Base-by-base conservation (phyloP, 2,113 vertebrate genomes). In the Scolopax mira region DNA sequence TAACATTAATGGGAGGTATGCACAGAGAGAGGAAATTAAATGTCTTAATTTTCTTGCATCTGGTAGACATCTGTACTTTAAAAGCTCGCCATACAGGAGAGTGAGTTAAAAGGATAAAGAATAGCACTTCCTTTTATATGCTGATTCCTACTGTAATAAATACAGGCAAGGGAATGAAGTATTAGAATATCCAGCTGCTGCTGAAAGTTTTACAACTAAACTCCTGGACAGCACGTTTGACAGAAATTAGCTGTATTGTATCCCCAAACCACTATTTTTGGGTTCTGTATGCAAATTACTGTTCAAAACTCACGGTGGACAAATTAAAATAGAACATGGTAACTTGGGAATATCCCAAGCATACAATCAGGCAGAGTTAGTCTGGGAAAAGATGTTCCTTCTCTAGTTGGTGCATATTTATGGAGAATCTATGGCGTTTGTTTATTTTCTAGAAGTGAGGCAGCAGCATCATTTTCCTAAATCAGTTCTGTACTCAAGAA, bases 11-110 rank as follows among this genome's bases (percentile, higher is more conserved):
- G 18, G 57, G 86, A 94, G 62, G 33, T 94, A 79, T 27, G 72
- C 73, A 30, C 41, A 70, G 88, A 42, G 89, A 94, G 79, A 84
- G 93, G 90, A 96, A 94, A 94, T 93, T 37, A 96, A 94, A 95
- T 69, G 46, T 78, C 84, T 93, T 96, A 89, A 95, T 97, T 95
- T 96, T 92, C 82, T 91, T 74, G 77, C 89, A 85, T 94, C 95
- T 96, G 94, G 80, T 71, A 78, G 89, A 48, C 94, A 94, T 90
- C 89, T 96, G 79, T 90, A 72, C 51, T 93, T 79, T 64, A 57
- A 79, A 93, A 91, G 80, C 78, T 81, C 7, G 4, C 30, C 48
- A 19, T n/a, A 44, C 25, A 94, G 79, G 71, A 83, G 78, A 83
- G 52, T 18, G 67, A 92, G 74, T 82, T 52, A 93, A 67, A 89